Conservation (phyloP, 2,888 invertebrate genomes). For the Cheilosia grossa region DNA sequence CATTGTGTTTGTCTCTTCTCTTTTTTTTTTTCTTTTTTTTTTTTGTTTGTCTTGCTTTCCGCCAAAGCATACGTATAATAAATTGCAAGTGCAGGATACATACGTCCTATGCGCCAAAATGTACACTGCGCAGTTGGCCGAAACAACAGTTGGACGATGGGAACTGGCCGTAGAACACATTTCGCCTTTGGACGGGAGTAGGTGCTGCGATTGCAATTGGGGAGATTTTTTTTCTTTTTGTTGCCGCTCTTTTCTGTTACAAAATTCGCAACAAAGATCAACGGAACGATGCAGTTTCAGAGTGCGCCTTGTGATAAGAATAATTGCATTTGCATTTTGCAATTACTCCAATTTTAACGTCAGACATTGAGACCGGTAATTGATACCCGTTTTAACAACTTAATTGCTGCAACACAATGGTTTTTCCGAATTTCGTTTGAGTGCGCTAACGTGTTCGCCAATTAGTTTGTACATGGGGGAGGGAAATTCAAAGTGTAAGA, state of each 20-base stretch:
- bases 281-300: constrained; percentile 48
- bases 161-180: constrained; percentile 18
- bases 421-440: background rate
- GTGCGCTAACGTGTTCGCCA: background rate
- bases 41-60: background rate
- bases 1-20: background rate
- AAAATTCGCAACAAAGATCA: constrained; percentile 43
- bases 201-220: constrained; percentile 31
- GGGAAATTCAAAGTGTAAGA: background rate
- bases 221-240: constrained; percentile 30
- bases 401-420: constrained; percentile 41
- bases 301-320: constrained; percentile 41
- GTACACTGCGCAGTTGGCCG: constrained; percentile 49
- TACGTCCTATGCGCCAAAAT: constrained; percentile 12
- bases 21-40: background rate
- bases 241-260: background rate
- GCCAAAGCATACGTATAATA: constrained; percentile 22
- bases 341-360: constrained; percentile 57
- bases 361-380: constrained; percentile 34
- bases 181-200: background rate
- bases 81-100: constrained; percentile 36
- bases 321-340: constrained; percentile 56
- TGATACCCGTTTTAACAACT: constrained; percentile 47
- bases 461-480: background rate
- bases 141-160: constrained; percentile 67